Conservation (phyloP, 2,113 vertebrate species). For the Cochlearius cochlearius region DNA sequence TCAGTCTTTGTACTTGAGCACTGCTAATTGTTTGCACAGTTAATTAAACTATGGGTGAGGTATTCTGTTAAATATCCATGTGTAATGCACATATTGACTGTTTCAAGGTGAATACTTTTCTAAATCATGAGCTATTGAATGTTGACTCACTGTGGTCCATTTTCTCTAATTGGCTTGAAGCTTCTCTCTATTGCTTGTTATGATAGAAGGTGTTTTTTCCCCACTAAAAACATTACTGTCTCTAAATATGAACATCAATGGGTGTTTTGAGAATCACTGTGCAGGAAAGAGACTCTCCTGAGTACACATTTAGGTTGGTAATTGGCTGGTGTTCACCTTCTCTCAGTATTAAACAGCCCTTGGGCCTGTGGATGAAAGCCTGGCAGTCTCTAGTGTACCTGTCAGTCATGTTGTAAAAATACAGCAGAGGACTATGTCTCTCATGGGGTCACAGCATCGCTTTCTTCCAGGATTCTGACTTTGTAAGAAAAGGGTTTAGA, state of each 20-base stretch:
- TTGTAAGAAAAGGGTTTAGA: neutral
- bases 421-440: neutral
- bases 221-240: neutral
- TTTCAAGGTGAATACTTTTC: constrained; percentile 62
- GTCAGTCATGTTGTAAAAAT: neutral
- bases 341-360: neutral
- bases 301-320: neutral
- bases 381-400: neutral
- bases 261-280: neutral
- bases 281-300: neutral
- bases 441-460: neutral
- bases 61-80: constrained; percentile 32
- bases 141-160: constrained; percentile 35
- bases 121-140: constrained; percentile 56
- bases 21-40: constrained; percentile 60
- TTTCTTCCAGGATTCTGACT: neutral
- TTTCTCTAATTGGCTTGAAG: constrained; percentile 36
- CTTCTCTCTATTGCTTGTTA: neutral
- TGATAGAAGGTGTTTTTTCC: neutral
- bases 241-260: neutral
- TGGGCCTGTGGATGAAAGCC: neutral
- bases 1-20: neutral
- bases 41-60: constrained; percentile 62
- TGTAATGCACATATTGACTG: constrained; percentile 54
- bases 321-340: neutral